Evolutionary conservation across 2,113 vertebrate species (phyloP).

Genomic region (Tragulus kanchil): DNA sequence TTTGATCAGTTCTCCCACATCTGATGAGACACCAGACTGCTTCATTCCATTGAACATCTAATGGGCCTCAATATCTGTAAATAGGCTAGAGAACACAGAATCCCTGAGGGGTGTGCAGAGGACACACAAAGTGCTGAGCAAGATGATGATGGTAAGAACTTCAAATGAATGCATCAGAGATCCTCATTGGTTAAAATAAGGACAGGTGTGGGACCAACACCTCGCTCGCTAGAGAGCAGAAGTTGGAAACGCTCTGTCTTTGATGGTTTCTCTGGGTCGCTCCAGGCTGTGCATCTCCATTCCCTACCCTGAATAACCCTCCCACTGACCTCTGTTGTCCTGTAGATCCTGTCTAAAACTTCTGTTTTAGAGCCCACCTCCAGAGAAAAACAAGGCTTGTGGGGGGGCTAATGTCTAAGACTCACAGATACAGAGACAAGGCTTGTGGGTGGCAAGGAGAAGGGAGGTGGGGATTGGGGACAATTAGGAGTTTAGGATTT

Average conservation of each 20-base stretch:
- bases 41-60: neutral
- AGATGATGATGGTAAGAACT: neutral
- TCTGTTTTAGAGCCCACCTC: too few relatives aligned
- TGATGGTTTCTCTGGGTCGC: neutral
- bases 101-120: neutral
- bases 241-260: neutral
- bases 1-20: neutral
- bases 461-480: neutral
- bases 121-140: neutral
- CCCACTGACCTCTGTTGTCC: neutral
- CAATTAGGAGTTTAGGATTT: neutral
- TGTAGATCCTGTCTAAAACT: too few relatives aligned
- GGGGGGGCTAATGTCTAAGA: neutral
- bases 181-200: neutral
- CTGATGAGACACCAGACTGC: neutral
- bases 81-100: neutral
- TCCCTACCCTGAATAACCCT: neutral
- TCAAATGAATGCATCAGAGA: neutral
- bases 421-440: neutral
- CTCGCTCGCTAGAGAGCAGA: neutral
- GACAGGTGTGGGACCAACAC: fast-evolving
- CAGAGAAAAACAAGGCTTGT: too few relatives aligned
- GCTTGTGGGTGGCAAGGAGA: neutral
- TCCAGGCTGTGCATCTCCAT: neutral
- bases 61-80: neutral